Evolutionary conservation across 2,113 vertebrate species (phyloP), one percentile per base, ranked within the genome.

Genomic region (Sceloporus tristichus): DNA sequence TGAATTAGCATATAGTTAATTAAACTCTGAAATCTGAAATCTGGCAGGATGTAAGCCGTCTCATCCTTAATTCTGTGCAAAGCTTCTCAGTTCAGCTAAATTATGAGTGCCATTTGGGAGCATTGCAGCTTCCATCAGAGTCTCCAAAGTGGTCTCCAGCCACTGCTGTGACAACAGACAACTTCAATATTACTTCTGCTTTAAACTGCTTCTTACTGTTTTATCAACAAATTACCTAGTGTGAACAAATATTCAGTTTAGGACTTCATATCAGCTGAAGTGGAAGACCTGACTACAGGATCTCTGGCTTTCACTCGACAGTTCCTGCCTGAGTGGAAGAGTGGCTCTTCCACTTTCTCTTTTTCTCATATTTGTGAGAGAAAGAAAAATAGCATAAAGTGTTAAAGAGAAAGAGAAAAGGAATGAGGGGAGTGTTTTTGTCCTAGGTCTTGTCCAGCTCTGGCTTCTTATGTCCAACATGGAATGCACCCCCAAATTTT

Each of bases 1-100:
- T 79, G 25, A 79, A 79, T 79, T 56, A 79, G 78, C 48, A 79
- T n/a, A 56, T 56, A 56, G 78, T 79, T 79, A 79, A 79, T 79
- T 79, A 79, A 79, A 56, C 9, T 48, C 48, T 48, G 78, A n/a
- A n/a, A 25, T n/a, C 13, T 79, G 78, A 59, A 54, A 79, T 79
- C 78, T n/a, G 29, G 78, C 53, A 79, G 48, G 29, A 79, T 79
- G 29, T 54, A 56, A 79, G 27, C 27, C 42, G 56, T 79, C 6
- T 9, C 54, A 27, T 14, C 78, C 14, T 79, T 59, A 79, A 56
- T 79, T 79, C 48, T 79, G 78, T 79, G 53, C 25, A 79, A 79
- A 56, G 78, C 78, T 56, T n/a, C 53, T 79, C 53, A 29, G 53
- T 29, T 56, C 53, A 79, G 14, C 78, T 14, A 79, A 56, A 79